Percentiles rank a stretch among this genome's conserved stretches.
These are phyloP conservation scores for Chaetodon trifascialis DNA, from an alignment of 2,113 vertebrate genomes.

Conservation along the genomic window DNA sequence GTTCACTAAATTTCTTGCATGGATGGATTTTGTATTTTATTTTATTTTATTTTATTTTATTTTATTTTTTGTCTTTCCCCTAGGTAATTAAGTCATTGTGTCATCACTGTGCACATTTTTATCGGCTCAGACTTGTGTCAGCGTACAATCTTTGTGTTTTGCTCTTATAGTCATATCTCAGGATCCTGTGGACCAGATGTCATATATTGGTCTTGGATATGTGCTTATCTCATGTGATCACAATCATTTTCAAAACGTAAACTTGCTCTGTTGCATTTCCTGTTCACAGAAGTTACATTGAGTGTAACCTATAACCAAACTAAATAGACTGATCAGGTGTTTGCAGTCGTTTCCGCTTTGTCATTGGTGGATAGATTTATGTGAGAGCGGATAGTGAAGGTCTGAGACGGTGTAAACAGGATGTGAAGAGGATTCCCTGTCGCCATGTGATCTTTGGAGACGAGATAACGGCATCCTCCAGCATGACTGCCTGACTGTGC, in stretches of 20 bases:
- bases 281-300: background rate
- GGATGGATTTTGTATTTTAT: background rate
- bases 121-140: too few relatives aligned
- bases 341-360: background rate
- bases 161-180: background rate
- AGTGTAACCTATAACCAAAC: background rate
- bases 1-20: background rate
- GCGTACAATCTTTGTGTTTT: background rate
- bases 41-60: too few relatives aligned
- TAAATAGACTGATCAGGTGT: background rate
- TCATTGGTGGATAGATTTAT: background rate
- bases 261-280: background rate
- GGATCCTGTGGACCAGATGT: background rate
- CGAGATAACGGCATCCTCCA: background rate
- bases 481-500: background rate
- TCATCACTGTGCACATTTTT: background rate
- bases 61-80: background rate
- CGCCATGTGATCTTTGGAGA: background rate
- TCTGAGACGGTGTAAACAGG: background rate
- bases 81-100: background rate
- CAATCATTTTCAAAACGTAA: background rate
- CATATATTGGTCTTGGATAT: background rate
- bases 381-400: background rate
- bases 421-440: background rate
- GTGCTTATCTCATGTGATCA: background rate